Evolutionary conservation across 92 coral and sea anemone genomes (phyloP), one percentile per base, ranked within the genome.

Genomic region (Chrysogorgia sp.): DNA sequence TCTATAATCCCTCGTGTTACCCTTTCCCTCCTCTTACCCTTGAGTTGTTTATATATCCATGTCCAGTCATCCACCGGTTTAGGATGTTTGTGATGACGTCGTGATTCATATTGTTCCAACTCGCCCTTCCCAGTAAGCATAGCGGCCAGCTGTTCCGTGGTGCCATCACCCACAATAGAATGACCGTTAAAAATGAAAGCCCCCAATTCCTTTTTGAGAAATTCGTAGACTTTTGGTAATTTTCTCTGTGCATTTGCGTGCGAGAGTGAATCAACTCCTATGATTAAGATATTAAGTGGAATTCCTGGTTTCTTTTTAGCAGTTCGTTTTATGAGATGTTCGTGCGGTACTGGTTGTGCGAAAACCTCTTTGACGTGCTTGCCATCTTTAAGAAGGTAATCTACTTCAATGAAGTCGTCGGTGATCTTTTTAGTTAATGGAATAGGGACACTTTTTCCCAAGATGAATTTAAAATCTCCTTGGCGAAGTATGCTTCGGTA

Each of bases 391-490:
- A n/a, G n/a, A n/a, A n/a, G n/a, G n/a, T n/a, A n/a, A n/a, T n/a
- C n/a, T n/a, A n/a, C n/a, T n/a, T n/a, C n/a, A n/a, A n/a, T n/a
- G 34, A 68, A 68, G 20, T 67, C 56, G 41, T 67, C 74, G 10
- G 10, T 67, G 15, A 67, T 67, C 25, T 22, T 67, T 22, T 67
- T 55, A 35, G 74, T 14, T 67, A 55, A 19, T 7, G 53, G 52
- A 20, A 67, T n/a, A 21, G 52, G 52, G 10, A 43, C 32, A 10
- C 29, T 37, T 2, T 21, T 7, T 12, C 52, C 41, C 64, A 68
- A 13, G 2, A 33, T 7, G 77, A 76, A 2, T 50, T 81, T 35
- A 57, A 87, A 71, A 56, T 89, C 92, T 20, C 84, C 84, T 22
- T 82, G 40, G 26, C 87, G 31, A 15, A 23, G 33, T 10, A 67